Percentiles rank a stretch among this genome's conserved stretches.
These are phyloP conservation scores for Thamnaconus septentrionalis DNA, from an alignment of 2,113 vertebrate species.

Conservation along the genomic window DNA sequence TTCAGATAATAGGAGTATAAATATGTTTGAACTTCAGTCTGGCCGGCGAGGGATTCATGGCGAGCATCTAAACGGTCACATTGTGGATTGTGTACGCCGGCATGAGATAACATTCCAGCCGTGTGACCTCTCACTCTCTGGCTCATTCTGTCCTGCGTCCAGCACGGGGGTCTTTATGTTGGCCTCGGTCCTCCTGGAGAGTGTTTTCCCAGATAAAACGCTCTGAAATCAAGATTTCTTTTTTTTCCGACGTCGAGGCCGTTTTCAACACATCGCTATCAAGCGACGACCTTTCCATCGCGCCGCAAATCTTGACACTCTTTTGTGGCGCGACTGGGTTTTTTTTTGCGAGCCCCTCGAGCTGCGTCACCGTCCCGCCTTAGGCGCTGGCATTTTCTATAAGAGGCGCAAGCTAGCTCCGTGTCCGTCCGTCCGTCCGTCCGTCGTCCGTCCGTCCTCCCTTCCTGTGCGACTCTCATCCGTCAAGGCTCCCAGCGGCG, in stretches of 20 bases:
- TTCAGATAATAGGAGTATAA: slow-evolving; percentile 47
- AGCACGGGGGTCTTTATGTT: slow-evolving; percentile 30
- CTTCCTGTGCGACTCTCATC: too few relatives aligned
- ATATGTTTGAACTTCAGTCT: slow-evolving; percentile 40
- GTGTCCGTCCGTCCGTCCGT: slow-evolving; percentile 35
- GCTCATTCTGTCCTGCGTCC: slow-evolving; percentile 61
- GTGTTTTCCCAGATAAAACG: background rate
- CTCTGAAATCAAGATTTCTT: background rate
- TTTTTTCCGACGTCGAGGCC: too few relatives aligned
- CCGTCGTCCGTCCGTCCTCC: too few relatives aligned
- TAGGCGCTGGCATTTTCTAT: slow-evolving; percentile 65
- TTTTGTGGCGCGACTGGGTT: slow-evolving; percentile 9
- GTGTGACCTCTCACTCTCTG: slow-evolving; percentile 63
- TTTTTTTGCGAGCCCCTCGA: slow-evolving; percentile 30
- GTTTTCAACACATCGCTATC: too few relatives aligned
- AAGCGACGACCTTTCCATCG: too few relatives aligned
- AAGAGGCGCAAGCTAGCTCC: slow-evolving; percentile 45
- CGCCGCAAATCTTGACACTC: slow-evolving; percentile 3
- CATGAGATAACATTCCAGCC: slow-evolving; percentile 75
- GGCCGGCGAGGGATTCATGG: slow-evolving; percentile 49
- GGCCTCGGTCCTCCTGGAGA: slow-evolving; percentile 1
- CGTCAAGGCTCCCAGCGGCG: slow-evolving; percentile 43
- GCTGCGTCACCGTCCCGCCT: slow-evolving; percentile 46
- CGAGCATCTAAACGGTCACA: slow-evolving; percentile 55
- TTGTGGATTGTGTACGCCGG: slow-evolving; percentile 69